A percentile compares a stretch with the other conserved stretches of the same genome.
These are phyloP conservation scores for Alethe castanea DNA, from an alignment of 2,113 vertebrate species.

Conservation along the genomic window DNA sequence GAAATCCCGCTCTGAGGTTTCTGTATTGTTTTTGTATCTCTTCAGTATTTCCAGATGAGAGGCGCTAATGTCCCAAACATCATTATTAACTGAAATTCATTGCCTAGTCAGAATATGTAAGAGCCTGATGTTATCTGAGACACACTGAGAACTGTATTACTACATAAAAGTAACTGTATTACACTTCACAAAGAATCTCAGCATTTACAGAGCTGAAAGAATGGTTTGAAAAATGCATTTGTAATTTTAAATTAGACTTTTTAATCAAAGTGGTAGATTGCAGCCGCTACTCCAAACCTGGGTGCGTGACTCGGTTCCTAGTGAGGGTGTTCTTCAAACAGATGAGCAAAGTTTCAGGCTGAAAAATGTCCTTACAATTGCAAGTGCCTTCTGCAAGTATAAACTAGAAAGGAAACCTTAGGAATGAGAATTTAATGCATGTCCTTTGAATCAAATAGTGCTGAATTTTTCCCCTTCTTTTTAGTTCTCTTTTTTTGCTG, in stretches of 20 bases:
- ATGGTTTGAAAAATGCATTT: neutral
- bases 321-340: slow-evolving; percentile 23
- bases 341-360: slow-evolving; percentile 17
- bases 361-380: neutral
- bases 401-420: neutral
- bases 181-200: neutral
- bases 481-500: neutral
- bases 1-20: neutral
- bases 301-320: neutral
- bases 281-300: neutral
- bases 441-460: neutral
- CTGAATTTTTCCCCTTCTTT: neutral
- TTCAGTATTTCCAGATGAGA: slow-evolving; percentile 8
- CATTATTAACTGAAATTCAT: neutral
- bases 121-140: neutral
- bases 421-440: neutral
- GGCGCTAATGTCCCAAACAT: slow-evolving; percentile 13
- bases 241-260: slow-evolving; percentile 50
- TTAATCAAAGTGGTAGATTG: slow-evolving; percentile 44
- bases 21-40: slow-evolving; percentile 26
- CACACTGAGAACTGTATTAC: neutral
- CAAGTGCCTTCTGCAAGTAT: neutral
- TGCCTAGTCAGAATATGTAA: neutral
- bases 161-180: neutral
- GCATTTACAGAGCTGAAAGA: neutral